Percentiles rank a stretch among this genome's conserved stretches.
Evolutionary conservation across 2,113 vertebrate species (phyloP).

Genomic region (Piprites chloris): DNA sequence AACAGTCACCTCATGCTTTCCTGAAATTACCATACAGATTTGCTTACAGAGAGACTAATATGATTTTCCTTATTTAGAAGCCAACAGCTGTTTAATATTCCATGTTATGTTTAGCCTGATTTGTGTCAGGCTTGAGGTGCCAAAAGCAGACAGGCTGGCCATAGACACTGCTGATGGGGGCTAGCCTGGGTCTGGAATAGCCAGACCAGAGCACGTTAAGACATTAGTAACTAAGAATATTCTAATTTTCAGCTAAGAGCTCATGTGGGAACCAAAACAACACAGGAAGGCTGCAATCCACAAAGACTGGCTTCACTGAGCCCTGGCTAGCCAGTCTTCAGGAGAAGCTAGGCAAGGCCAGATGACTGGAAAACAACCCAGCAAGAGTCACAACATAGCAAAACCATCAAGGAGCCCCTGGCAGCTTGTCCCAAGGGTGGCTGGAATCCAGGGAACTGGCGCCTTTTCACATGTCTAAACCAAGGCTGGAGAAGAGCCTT

Average conservation of each 20-base stretch:
- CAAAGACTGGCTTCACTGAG: background rate
- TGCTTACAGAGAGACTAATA: constrained; percentile 33
- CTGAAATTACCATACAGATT: constrained; percentile 27
- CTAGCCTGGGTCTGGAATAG: background rate
- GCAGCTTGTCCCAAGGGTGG: background rate
- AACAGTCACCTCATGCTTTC: background rate
- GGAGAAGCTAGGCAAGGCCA: background rate
- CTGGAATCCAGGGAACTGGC: no score
- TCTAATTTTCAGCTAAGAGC: background rate
- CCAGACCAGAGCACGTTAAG: background rate
- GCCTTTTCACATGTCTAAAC: background rate
- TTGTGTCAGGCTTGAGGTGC: constrained; percentile 22
- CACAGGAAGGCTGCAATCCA: background rate
- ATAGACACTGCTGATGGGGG: background rate
- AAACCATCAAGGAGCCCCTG: background rate
- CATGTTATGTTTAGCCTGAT: constrained; percentile 20
- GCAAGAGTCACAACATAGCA: accelerated
- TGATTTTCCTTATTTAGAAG: constrained; percentile 42
- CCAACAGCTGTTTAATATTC: constrained; percentile 53
- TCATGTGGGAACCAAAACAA: background rate
- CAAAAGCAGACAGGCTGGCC: constrained; percentile 10
- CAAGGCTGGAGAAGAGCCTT: background rate
- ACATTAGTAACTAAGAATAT: background rate
- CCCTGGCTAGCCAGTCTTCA: background rate
- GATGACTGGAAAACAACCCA: background rate